Conservation (phyloP, 2,797 vertebrate species). For the Trichosurus vulpecula region DNA sequence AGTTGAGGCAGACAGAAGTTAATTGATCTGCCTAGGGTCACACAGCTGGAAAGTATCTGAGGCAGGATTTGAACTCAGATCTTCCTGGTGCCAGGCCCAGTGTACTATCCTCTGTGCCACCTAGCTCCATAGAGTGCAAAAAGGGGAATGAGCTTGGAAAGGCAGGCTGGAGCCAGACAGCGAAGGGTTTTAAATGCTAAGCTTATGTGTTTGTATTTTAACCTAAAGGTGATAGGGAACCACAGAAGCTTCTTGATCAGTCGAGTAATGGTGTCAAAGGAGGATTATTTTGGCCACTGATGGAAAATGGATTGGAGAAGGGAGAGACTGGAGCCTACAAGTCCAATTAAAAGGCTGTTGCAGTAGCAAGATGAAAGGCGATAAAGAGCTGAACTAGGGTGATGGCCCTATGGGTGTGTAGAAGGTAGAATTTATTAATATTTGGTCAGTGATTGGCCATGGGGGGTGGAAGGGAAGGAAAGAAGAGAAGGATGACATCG, state of each 20-base stretch:
- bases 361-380: background rate
- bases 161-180: background rate
- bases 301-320: background rate
- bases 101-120: background rate
- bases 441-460: background rate
- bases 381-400: no score
- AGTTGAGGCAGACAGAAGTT: no score
- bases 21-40: no score
- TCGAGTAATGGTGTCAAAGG: background rate
- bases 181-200: background rate
- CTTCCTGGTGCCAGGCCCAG: background rate
- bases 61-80: background rate
- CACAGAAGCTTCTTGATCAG: background rate
- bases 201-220: background rate
- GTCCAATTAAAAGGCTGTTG: background rate
- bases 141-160: background rate
- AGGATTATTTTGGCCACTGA: background rate
- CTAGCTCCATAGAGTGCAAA: background rate
- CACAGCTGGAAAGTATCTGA: no score
- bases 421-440: background rate
- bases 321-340: background rate
- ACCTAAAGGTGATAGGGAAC: background rate
- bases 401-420: background rate
- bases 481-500: background rate
- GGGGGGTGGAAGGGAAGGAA: background rate